Evolutionary conservation across 2,797 vertebrate genomes (phyloP), one percentile per base, ranked within the genome.

Genomic region (Mus caroli): DNA sequence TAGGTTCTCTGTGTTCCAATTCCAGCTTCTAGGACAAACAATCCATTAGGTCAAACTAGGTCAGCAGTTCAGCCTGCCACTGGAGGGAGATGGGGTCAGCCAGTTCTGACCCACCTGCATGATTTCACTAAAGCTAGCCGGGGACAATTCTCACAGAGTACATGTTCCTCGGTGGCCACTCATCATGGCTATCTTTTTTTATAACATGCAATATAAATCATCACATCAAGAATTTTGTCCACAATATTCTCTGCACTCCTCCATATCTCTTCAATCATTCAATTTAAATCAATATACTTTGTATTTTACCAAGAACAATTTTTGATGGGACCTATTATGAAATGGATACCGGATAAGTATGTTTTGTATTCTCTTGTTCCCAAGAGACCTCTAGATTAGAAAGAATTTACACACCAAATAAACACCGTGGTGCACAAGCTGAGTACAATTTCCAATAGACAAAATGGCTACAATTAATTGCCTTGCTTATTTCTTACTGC

Each of bases 251-350:
- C 0, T 15, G 2, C 26, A 28, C 62, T 37, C 46, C 43, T 71
- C 9, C n/a, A 20, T 40, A 20, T n/a, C 75, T 56, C n/a, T 77
- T 60, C 24, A 71, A 34, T 91, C 14, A 56, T 60, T 90, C 43
- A 71, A 71, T 96, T 94, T 88, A 93, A 96, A 91, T 95, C 22
- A 14, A 22, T 83, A 40, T 85, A 89, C 80, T 94, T 84, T 96
- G 50, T 85, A 79, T 91, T 87, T 92, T 56, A 0, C 84, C 8
- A 86, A 94, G 56, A 86, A 88, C 73, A 93, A 15, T 31, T 85
- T 83, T 31, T 88, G 43, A 92, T 14, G 89, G 83, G 54, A 75
- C 52, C 10, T 92, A 76, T 56, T 88, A 24, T 83, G 69, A 69
- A 76, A 9, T n/a, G 37, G 69, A 46, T 46, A 69, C 37, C 71